phyloP scores from a whole-genome alignment of 2,797 vertebrate species.

The Acrocephalus scirpaceus region DNA sequence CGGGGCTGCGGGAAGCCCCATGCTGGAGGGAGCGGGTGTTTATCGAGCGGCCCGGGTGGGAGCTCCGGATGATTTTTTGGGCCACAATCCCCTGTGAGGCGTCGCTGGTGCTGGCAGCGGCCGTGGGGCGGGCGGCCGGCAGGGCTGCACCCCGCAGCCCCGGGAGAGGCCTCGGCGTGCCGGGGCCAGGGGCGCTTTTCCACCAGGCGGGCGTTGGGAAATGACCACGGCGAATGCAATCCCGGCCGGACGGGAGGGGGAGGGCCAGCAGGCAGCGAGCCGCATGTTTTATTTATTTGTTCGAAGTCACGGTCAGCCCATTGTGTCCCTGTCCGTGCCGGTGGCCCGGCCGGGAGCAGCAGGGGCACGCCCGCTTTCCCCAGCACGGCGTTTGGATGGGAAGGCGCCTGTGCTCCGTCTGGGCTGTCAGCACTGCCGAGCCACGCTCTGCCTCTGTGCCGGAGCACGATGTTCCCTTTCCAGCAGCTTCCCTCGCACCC shows the following conservation, averaged over 20 bases:
- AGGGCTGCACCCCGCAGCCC: constrained; percentile 53
- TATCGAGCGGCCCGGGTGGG: constrained; percentile 48
- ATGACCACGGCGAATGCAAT: constrained; percentile 81
- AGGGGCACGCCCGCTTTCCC: neutral
- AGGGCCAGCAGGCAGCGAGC: constrained; percentile 41
- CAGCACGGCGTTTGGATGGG: neutral
- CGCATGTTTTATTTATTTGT: constrained; percentile 84
- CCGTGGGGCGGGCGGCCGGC: neutral
- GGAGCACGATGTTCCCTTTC: neutral
- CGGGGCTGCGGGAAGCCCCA: constrained; percentile 60
- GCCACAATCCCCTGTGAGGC: constrained; percentile 44
- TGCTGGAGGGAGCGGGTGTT: constrained; percentile 36
- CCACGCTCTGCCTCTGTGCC: neutral
- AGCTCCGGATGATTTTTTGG: constrained; percentile 16
- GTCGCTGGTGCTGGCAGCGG: constrained; percentile 64
- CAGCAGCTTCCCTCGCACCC: neutral
- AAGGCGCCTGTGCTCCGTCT: neutral
- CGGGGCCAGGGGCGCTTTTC: constrained; percentile 57
- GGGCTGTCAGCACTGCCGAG: neutral
- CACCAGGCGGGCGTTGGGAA: constrained; percentile 74
- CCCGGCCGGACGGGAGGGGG: constrained; percentile 69
- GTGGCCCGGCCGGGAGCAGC: neutral
- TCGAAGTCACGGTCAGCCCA: constrained; percentile 79
- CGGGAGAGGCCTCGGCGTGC: constrained; percentile 69
- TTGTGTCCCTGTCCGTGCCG: constrained; percentile 67